Evolutionary conservation across 1,140 invertebrate species (phyloP).

Genomic region (Tetramorium alpestre): DNA sequence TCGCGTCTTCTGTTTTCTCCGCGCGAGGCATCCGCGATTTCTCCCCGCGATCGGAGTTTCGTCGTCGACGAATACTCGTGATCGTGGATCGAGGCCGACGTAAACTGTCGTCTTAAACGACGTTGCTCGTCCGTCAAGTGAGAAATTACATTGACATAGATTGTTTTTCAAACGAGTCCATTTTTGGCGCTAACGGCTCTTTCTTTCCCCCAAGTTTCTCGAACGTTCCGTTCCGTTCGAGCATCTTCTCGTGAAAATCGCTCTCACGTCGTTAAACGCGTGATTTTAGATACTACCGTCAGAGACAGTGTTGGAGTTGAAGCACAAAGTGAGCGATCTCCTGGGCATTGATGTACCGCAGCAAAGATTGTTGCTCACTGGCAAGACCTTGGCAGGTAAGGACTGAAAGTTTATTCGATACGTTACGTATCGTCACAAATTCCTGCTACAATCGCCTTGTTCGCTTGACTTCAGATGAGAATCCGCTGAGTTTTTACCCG

Average conservation of each 20-base stretch:
- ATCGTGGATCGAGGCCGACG: not conserved
- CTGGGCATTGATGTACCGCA: conserved; percentile 82
- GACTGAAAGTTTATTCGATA: not conserved
- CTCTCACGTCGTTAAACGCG: not conserved
- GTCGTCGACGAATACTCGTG: not conserved
- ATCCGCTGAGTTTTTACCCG: conserved; percentile 83
- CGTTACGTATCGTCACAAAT: not conserved
- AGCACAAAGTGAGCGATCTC: conserved; percentile 80
- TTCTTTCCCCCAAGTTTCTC: too few relatives aligned
- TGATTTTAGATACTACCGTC: conserved; percentile 79
- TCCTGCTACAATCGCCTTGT: not conserved
- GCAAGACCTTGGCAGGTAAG: conserved; percentile 82
- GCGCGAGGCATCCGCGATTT: not conserved
- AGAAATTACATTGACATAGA: not conserved
- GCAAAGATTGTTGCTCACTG: conserved; percentile 81
- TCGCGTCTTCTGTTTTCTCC: not conserved
- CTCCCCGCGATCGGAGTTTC: not conserved
- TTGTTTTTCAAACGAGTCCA: not conserved
- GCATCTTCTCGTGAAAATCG: not conserved
- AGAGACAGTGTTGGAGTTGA: conserved; percentile 81
- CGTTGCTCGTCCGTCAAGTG: not conserved
- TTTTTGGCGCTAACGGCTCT: not conserved
- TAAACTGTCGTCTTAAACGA: not conserved
- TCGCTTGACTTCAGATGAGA: conserved; percentile 79
- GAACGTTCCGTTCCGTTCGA: not conserved